Percentiles rank a stretch among this genome's conserved stretches.
These are phyloP conservation scores for Siniperca obscura DNA, from an alignment of 2,797 vertebrate genomes.

Conservation along the genomic window DNA sequence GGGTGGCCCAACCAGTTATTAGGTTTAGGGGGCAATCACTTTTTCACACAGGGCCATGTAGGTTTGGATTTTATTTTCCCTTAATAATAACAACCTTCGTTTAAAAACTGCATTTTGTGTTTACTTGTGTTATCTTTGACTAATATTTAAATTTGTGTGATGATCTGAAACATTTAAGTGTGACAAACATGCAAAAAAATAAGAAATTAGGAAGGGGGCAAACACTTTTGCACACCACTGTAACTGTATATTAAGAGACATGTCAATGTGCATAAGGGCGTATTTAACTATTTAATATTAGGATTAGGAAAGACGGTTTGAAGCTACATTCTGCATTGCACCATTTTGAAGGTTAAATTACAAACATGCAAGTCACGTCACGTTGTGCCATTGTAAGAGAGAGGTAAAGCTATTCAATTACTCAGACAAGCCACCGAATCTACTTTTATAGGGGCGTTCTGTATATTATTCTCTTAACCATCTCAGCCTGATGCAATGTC, in stretches of 20 bases:
- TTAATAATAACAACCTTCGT: too few species aligned
- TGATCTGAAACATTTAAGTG: too few species aligned
- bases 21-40: too few species aligned
- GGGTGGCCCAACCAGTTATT: too few species aligned
- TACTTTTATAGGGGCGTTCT: constrained; percentile 1
- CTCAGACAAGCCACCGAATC: not conserved
- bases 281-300: not conserved
- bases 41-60: too few species aligned
- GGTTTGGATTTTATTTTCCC: too few species aligned
- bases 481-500: constrained; percentile 9
- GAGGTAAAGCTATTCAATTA: constrained; percentile 20
- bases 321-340: not conserved
- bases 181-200: too few species aligned
- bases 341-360: not conserved
- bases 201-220: too few species aligned
- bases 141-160: too few species aligned
- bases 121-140: too few species aligned
- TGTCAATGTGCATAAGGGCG: not conserved
- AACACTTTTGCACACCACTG: too few species aligned
- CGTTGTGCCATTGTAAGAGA: constrained; percentile 2
- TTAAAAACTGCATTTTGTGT: too few species aligned
- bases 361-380: not conserved
- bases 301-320: not conserved
- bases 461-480: not conserved
- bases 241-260: not conserved